Evolutionary conservation across 2,113 vertebrate species (phyloP).

Genomic region (Gymnogyps californianus): DNA sequence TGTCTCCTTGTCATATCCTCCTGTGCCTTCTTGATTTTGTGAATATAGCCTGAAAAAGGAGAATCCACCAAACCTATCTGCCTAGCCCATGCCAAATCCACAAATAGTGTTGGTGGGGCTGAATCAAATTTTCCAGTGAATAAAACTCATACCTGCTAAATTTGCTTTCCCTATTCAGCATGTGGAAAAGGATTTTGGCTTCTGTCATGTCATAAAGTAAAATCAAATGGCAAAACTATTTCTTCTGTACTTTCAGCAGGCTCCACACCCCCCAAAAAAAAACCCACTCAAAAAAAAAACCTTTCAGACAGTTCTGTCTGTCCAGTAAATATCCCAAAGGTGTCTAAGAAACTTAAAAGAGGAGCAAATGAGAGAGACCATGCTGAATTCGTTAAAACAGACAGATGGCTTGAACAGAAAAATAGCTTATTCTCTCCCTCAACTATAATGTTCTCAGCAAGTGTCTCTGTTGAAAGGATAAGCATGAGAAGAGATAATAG

Average conservation of each 20-base stretch:
- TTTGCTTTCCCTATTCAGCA: background rate
- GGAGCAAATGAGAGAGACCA: background rate
- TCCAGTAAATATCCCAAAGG: background rate
- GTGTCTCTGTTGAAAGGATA: constrained; percentile 22
- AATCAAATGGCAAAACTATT: background rate
- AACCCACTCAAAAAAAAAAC: background rate
- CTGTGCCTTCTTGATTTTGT: background rate
- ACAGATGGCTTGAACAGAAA: constrained; percentile 47
- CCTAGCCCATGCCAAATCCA: background rate
- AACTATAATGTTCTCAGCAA: constrained; percentile 43
- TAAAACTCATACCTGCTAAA: background rate
- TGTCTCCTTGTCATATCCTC: background rate
- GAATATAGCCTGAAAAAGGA: background rate
- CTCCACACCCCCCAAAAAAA: background rate
- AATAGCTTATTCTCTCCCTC: constrained; percentile 14
- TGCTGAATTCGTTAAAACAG: constrained; percentile 31
- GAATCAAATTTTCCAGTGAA: background rate
- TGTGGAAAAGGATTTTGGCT: background rate
- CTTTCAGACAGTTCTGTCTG: background rate
- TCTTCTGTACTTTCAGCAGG: background rate
- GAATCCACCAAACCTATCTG: background rate
- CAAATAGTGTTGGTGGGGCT: background rate
- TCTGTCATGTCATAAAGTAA: background rate
- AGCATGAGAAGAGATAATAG: constrained; percentile 45
- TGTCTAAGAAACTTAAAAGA: background rate